phyloP scores from a whole-genome alignment of 2,888 invertebrate species.

The Nipponacmea schrenckii region DNA sequence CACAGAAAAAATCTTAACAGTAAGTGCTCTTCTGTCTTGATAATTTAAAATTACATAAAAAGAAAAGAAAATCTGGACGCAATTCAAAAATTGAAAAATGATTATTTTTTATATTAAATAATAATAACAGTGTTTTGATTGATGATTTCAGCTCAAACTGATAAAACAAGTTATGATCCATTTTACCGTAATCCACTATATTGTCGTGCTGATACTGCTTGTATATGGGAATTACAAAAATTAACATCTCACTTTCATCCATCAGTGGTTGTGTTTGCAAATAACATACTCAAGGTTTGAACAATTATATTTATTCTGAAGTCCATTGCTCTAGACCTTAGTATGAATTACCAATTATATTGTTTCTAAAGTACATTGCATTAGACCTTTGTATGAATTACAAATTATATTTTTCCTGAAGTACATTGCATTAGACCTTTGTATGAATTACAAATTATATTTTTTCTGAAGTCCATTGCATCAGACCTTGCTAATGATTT shows the following conservation, averaged over 20 bases:
- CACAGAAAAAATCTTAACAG: constrained; percentile 17
- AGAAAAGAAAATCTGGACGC: too few species aligned
- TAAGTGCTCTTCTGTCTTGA: neutral
- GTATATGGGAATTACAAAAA: constrained; percentile 80
- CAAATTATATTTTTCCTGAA: too few species aligned
- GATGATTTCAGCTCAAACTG: constrained; percentile 12
- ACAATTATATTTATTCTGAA: neutral
- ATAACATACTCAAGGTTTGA: constrained; percentile 75
- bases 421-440: too few species aligned
- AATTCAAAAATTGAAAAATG: too few species aligned
- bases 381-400: too few species aligned
- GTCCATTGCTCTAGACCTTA: neutral
- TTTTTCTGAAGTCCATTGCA: too few species aligned
- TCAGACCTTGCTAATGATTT: too few species aligned
- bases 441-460: too few species aligned
- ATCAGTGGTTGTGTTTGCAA: constrained; percentile 87
- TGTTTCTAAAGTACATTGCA: too few species aligned
- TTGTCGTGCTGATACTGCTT: constrained; percentile 80
- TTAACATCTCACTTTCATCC: constrained; percentile 88
- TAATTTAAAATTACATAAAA: too few species aligned
- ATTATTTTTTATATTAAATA: too few species aligned
- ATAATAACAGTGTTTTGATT: too few species aligned
- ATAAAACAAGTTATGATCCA: constrained; percentile 66
- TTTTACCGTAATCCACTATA: constrained; percentile 84
- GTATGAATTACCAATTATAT: neutral